Conservation (phyloP, 2,888 invertebrate genomes). For the Tenthredo notha region DNA sequence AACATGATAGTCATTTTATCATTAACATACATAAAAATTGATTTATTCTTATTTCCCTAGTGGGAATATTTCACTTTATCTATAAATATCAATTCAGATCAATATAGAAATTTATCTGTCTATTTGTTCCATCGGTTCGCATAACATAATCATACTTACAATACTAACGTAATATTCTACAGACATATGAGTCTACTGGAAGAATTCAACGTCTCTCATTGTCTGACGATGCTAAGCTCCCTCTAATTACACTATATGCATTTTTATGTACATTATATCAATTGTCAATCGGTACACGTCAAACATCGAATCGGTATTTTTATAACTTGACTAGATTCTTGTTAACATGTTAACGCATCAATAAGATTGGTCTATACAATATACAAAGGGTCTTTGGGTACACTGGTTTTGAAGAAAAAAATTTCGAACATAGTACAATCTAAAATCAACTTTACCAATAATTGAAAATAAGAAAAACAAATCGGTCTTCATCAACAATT, state of each 20-base stretch:
- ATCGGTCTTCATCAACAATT: neutral
- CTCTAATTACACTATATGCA: slow-evolving; percentile 13
- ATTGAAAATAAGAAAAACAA: neutral
- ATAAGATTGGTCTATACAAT: neutral
- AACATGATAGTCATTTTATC: slow-evolving; percentile 53
- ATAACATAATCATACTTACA: neutral
- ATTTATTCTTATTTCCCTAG: slow-evolving; percentile 2
- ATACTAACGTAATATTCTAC: slow-evolving; percentile 10
- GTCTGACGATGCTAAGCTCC: neutral
- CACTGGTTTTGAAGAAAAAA: neutral
- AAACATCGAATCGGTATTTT: slow-evolving; percentile 29
- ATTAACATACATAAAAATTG: slow-evolving; percentile 55
- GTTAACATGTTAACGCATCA: neutral
- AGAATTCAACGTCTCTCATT: slow-evolving; percentile 11
- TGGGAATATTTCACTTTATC: neutral
- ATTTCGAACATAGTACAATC: neutral
- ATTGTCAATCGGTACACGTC: slow-evolving; percentile 14
- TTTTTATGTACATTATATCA: neutral
- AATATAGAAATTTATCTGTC: neutral
- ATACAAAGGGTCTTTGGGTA: neutral
- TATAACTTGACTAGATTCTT: slow-evolving; percentile 35
- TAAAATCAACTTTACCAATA: neutral
- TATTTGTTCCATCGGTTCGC: slow-evolving; percentile 1
- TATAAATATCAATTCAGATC: slow-evolving; percentile 14
- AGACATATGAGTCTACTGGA: slow-evolving; percentile 1